Evolutionary conservation across 2,888 invertebrate species (phyloP).

Genomic region (Osmoderma eremita): DNA sequence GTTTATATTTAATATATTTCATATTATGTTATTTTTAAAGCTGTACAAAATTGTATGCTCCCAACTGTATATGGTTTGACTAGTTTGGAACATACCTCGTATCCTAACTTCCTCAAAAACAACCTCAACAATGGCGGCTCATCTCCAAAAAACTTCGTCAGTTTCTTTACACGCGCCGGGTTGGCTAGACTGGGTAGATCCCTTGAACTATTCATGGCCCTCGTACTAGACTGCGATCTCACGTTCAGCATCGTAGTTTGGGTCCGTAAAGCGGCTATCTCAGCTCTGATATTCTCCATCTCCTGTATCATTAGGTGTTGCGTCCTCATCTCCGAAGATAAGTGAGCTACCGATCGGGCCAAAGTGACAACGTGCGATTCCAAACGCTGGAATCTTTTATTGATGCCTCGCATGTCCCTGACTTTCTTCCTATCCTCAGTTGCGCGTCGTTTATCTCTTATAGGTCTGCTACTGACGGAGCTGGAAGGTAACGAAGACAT

Average conservation of each 20-base stretch:
- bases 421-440: slow-evolving; percentile 80
- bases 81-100: slow-evolving; percentile 83
- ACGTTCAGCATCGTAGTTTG: slow-evolving; percentile 71
- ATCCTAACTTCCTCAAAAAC: slow-evolving; percentile 90
- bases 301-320: slow-evolving; percentile 91
- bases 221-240: slow-evolving; percentile 75
- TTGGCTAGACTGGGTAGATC: slow-evolving; percentile 82
- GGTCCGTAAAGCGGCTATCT: slow-evolving; percentile 80
- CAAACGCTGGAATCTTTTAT: slow-evolving; percentile 86
- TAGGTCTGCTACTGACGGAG: slow-evolving; percentile 82
- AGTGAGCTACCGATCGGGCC: slow-evolving; percentile 88
- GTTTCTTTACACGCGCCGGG: slow-evolving; percentile 85
- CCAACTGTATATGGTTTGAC: too few relatives aligned
- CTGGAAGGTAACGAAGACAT: slow-evolving; percentile 86
- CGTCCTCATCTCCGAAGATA: slow-evolving; percentile 90
- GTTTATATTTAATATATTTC: too few relatives aligned
- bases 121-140: slow-evolving; percentile 90
- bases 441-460: slow-evolving; percentile 76
- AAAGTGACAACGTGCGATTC: slow-evolving; percentile 93
- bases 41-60: too few relatives aligned
- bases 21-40: too few relatives aligned
- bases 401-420: slow-evolving; percentile 80
- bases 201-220: slow-evolving; percentile 65
- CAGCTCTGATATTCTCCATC: slow-evolving; percentile 86
- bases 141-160: slow-evolving; percentile 94